Conservation (phyloP, 2,113 vertebrate species). For the Glareola pratincola region DNA sequence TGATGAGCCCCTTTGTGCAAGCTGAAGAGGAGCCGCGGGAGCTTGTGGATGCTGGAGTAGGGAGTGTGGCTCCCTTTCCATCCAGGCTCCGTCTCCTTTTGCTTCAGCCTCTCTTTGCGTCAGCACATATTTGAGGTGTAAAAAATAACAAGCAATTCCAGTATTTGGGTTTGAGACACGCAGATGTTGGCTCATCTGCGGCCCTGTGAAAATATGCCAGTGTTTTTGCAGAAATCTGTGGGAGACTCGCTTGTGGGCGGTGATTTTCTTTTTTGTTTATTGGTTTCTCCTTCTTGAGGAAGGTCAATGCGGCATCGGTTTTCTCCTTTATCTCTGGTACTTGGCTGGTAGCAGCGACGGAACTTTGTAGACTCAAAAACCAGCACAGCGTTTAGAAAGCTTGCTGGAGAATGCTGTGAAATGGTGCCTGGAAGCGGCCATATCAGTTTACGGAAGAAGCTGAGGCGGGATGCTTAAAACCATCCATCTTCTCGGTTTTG, state of each 20-base stretch:
- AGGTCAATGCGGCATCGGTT: neutral
- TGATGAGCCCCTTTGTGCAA: fast-evolving
- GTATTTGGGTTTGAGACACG: fast-evolving
- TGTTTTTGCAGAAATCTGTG: neutral
- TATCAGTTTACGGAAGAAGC: neutral
- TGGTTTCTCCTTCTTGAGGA: neutral
- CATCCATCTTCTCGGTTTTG: fast-evolving
- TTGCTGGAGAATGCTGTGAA: neutral
- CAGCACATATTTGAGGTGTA: neutral
- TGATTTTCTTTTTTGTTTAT: neutral
- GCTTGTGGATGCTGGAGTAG: neutral
- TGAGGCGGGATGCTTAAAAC: neutral
- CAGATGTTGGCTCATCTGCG: neutral
- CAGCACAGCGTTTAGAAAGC: neutral
- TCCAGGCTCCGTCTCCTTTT: neutral
- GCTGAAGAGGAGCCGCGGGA: neutral
- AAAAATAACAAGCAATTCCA: neutral
- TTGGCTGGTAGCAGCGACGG: neutral
- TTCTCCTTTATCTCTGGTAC: neutral
- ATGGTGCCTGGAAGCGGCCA: neutral
- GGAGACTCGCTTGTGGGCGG: neutral
- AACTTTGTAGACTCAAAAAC: neutral
- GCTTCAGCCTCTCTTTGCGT: neutral
- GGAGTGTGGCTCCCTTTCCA: neutral
- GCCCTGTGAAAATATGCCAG: neutral